Conservation (phyloP, 2,113 vertebrate species). For the Psittacara wagleri region DNA sequence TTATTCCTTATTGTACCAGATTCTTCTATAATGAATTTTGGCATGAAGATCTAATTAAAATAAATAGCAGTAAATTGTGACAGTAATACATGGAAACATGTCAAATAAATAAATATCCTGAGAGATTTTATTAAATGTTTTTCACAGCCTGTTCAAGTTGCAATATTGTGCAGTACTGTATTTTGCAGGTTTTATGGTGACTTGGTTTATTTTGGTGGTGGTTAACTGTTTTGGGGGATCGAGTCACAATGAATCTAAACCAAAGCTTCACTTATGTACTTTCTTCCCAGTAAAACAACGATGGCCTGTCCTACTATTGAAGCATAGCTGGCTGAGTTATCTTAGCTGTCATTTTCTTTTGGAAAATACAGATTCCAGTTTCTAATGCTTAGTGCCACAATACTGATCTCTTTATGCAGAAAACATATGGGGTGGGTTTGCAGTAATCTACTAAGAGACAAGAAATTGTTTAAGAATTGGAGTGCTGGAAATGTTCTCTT, state of each 20-base stretch:
- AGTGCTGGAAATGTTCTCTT: background rate
- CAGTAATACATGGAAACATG: constrained; percentile 37
- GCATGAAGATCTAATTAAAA: constrained; percentile 63
- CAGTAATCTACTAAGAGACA: background rate
- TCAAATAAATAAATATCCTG: constrained; percentile 32
- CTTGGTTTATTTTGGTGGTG: background rate
- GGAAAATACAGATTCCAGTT: background rate
- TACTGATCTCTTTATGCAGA: background rate
- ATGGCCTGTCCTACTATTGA: background rate
- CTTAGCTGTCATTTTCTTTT: background rate
- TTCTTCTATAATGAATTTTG: constrained; percentile 61
- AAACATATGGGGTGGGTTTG: background rate
- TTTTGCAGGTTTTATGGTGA: background rate
- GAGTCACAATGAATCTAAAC: background rate
- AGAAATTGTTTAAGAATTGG: background rate
- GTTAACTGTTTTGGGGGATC: background rate
- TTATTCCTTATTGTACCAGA: constrained; percentile 56
- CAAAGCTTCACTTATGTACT: background rate
- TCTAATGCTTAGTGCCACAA: background rate
- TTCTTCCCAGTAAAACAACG: background rate
- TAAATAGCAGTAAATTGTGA: constrained; percentile 27
- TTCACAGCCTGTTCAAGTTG: background rate
- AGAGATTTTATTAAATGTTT: background rate
- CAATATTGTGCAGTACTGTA: background rate
- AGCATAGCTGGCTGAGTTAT: background rate